Conservation (phyloP, 2,888 invertebrate genomes). For the Orgyia antiqua region DNA sequence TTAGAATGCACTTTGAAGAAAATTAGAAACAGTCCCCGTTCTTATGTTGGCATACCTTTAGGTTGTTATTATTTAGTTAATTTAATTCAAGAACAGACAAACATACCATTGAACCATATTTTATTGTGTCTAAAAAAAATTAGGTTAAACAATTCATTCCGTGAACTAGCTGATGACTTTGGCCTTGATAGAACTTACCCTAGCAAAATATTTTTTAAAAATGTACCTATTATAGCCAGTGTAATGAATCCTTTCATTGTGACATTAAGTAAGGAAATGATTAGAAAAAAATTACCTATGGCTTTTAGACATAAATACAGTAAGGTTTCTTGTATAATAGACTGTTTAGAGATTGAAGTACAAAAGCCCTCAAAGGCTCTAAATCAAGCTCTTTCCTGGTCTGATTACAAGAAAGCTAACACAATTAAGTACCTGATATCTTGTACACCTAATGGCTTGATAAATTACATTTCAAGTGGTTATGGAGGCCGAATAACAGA, state of each 20-base stretch:
- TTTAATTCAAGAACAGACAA: not conserved
- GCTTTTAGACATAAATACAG: too few relatives aligned
- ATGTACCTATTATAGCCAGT: not conserved
- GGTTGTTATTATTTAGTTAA: too few relatives aligned
- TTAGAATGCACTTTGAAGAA: too few relatives aligned
- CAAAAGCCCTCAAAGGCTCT: too few relatives aligned
- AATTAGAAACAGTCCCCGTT: not conserved
- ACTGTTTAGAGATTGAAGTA: too few relatives aligned
- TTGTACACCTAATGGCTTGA: constrained; percentile 24
- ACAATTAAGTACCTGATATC: too few relatives aligned
- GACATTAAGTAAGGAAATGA: not conserved
- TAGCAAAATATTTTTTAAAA: not conserved
- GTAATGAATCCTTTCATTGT: not conserved
- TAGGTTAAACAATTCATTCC: too few relatives aligned
- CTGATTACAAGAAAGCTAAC: too few relatives aligned
- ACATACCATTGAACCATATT: not conserved
- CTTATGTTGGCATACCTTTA: too few relatives aligned
- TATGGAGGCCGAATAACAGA: too few relatives aligned
- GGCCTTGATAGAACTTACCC: not conserved
- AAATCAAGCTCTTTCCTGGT: too few relatives aligned
- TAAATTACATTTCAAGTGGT: constrained; percentile 19
- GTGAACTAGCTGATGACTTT: not conserved
- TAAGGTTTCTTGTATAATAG: too few relatives aligned
- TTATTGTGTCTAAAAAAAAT: not conserved
- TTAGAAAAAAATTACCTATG: constrained; percentile 22